Evolutionary conservation across 2,888 invertebrate genomes (phyloP).

Genomic region (Danaus chrysippus): DNA sequence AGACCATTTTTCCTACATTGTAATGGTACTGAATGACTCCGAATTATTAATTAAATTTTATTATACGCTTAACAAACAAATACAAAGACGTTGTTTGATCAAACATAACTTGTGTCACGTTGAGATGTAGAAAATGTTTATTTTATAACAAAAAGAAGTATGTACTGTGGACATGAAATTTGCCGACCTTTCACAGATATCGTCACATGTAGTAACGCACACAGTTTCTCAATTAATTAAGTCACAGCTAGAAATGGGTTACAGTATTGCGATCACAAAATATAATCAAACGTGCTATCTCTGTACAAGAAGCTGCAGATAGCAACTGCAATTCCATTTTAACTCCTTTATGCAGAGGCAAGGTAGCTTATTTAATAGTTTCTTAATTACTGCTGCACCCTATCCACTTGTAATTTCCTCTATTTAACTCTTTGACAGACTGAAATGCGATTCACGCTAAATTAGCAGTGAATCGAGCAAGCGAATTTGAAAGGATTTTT

Average conservation of each 20-base stretch:
- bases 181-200: neutral
- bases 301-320: constrained; percentile 28
- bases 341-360: constrained; percentile 15
- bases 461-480: constrained; percentile 27
- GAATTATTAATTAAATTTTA: neutral
- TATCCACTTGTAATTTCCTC: no score
- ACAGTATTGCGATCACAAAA: constrained; percentile 12
- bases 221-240: neutral
- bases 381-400: constrained; percentile 55
- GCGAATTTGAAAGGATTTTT: constrained; percentile 27
- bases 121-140: no score
- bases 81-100: neutral
- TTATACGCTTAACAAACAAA: neutral
- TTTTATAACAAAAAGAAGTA: no score
- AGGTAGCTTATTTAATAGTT: constrained; percentile 53
- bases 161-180: neutral
- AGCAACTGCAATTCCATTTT: constrained; percentile 42
- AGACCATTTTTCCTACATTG: no score
- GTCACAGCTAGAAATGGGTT: constrained; percentile 1
- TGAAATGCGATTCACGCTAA: constrained; percentile 32
- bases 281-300: constrained; percentile 32
- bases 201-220: neutral
- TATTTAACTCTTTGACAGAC: constrained; percentile 31
- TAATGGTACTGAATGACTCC: neutral
- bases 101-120: no score